Conservation (phyloP, 2,888 invertebrate genomes). For the Cheilosia urbana region DNA sequence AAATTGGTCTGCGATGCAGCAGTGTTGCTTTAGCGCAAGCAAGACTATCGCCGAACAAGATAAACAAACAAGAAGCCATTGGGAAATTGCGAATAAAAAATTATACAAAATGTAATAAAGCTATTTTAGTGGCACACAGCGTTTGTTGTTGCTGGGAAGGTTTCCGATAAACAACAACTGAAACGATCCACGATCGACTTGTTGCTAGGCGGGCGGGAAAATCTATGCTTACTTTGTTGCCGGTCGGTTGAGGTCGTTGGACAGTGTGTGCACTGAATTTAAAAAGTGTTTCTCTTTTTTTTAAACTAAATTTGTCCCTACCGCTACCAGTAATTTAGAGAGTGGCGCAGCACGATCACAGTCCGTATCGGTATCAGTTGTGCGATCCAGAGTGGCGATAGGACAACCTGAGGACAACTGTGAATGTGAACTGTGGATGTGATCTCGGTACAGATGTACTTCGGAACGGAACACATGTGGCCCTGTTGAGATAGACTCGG, state of each 20-base stretch:
- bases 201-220: slow-evolving; percentile 50
- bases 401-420: slow-evolving; percentile 36
- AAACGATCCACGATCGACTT: background rate
- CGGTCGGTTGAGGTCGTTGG: slow-evolving; percentile 51
- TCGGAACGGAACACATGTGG: background rate
- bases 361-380: background rate
- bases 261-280: slow-evolving; percentile 54
- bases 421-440: slow-evolving; percentile 27
- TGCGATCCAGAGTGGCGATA: slow-evolving; percentile 19
- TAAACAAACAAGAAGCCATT: slow-evolving; percentile 11
- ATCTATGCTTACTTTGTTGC: slow-evolving; percentile 21
- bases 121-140: slow-evolving; percentile 1
- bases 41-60: slow-evolving; percentile 43
- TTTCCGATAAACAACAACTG: slow-evolving; percentile 19
- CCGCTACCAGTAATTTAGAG: slow-evolving; percentile 26
- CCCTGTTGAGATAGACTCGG: slow-evolving; percentile 2
- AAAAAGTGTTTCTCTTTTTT: background rate
- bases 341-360: slow-evolving; percentile 50
- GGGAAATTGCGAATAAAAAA: slow-evolving; percentile 6
- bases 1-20: slow-evolving; percentile 38
- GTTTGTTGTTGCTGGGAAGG: slow-evolving; percentile 29
- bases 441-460: slow-evolving; percentile 22
- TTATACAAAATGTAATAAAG: background rate
- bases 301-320: background rate
- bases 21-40: slow-evolving; percentile 37